Conservation (phyloP, 2,113 vertebrate genomes). For the Calidris pygmaea region DNA sequence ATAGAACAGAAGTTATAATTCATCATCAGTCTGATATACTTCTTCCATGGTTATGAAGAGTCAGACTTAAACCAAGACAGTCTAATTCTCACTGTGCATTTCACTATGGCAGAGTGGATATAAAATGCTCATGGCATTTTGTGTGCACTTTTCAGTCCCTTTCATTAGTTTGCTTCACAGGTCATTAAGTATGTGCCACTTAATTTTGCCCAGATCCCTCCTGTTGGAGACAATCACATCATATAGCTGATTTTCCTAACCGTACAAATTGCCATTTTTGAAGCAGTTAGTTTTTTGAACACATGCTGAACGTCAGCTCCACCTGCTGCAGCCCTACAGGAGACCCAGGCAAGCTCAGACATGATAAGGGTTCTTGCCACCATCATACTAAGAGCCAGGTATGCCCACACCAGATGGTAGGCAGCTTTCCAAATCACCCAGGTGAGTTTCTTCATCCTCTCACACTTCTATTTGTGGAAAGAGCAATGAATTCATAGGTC, state of each 20-base stretch:
- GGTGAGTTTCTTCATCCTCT: neutral
- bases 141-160: neutral
- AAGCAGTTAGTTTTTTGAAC: neutral
- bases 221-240: neutral
- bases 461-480: neutral
- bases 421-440: conserved; percentile 19
- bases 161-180: conserved; percentile 5
- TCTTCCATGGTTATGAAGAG: neutral
- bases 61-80: neutral
- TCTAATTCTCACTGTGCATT: neutral
- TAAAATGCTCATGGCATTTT: neutral
- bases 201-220: neutral
- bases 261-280: neutral
- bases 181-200: neutral
- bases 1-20: neutral
- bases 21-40: neutral
- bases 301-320: neutral
- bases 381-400: neutral
- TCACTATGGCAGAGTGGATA: neutral
- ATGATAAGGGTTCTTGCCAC: neutral
- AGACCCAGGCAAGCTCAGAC: neutral
- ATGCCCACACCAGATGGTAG: conserved; percentile 4
- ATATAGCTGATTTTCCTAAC: neutral
- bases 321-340: conserved; percentile 6
- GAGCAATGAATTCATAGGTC: neutral